phyloP scores from a whole-genome alignment of 23 tunicate species.

The Ascidia mentula region DNA sequence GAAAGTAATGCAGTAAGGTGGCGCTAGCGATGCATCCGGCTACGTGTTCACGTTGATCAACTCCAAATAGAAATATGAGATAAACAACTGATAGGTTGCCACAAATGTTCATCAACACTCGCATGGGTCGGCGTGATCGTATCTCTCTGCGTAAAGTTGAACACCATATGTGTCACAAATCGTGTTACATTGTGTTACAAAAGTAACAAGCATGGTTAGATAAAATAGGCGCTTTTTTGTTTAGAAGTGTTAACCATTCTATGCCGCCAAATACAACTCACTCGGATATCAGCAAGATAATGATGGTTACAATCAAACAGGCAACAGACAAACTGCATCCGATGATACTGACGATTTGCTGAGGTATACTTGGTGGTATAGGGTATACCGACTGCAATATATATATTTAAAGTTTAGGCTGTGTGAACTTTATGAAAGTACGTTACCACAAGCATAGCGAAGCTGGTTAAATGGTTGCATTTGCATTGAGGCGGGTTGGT shows the following conservation, averaged over 20 bases:
- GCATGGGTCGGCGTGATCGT: conserved; percentile 5
- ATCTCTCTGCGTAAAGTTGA: too few relatives aligned
- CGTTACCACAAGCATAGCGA: conserved; percentile 46
- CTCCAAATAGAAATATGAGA: conserved; percentile 25
- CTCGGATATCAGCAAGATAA: conserved; percentile 26
- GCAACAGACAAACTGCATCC: conserved; percentile 42
- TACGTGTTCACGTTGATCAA: too few relatives aligned
- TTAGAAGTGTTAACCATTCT: too few relatives aligned
- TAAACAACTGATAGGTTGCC: conserved; percentile 11
- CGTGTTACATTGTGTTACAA: too few relatives aligned
- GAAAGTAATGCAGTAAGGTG: too few relatives aligned
- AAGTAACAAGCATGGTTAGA: too few relatives aligned
- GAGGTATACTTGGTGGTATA: conserved; percentile 20
- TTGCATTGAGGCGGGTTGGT: conserved; percentile 27
- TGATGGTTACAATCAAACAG: conserved; percentile 26
- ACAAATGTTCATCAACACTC: conserved; percentile 17
- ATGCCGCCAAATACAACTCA: conserved; percentile 19
- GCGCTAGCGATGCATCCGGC: too few relatives aligned
- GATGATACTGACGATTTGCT: conserved; percentile 13
- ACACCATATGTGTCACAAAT: too few relatives aligned
- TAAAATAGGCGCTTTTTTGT: too few relatives aligned
- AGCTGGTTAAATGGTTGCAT: conserved; percentile 62
- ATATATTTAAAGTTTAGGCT: too few relatives aligned
- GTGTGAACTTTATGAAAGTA: too few relatives aligned
- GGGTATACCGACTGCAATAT: conserved; percentile 26